Percentiles rank a stretch among this genome's conserved stretches.
These are phyloP conservation scores for Rhopalosiphum maidis DNA, from an alignment of 1,140 invertebrate species.

Conservation along the genomic window DNA sequence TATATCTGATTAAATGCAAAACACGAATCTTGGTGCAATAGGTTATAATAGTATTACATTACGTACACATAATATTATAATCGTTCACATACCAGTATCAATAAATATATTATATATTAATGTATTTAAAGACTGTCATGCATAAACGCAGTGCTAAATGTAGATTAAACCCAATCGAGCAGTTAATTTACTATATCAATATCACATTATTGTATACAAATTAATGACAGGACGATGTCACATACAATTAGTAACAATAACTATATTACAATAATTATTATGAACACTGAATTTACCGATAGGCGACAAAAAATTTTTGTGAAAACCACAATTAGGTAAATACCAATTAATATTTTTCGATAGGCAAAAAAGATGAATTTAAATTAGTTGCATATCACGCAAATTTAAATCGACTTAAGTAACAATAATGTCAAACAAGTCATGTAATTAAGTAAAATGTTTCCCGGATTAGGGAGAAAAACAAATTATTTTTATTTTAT, in stretches of 20 bases:
- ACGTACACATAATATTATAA: slow-evolving; percentile 12
- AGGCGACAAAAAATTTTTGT: too few relatives aligned
- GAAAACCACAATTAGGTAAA: too few relatives aligned
- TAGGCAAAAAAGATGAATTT: too few relatives aligned
- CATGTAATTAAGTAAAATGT: too few relatives aligned
- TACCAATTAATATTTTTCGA: too few relatives aligned
- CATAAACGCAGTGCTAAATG: neutral
- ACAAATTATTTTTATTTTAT: too few relatives aligned
- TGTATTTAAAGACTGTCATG: neutral
- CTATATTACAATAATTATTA: neutral
- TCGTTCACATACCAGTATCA: neutral
- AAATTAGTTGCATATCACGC: too few relatives aligned
- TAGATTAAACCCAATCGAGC: neutral
- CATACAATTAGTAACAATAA: neutral
- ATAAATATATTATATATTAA: slow-evolving; percentile 8
- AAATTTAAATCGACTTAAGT: too few relatives aligned
- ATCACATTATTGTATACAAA: neutral
- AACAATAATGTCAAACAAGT: too few relatives aligned
- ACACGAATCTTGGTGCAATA: neutral
- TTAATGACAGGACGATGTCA: neutral
- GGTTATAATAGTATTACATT: neutral
- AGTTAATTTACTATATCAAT: neutral
- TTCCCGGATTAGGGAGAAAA: too few relatives aligned
- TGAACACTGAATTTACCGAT: neutral
- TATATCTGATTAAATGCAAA: neutral